These are phyloP conservation scores for Seriola rivoliana DNA, from an alignment of 2,113 vertebrate species.

Conservation along the genomic window DNA sequence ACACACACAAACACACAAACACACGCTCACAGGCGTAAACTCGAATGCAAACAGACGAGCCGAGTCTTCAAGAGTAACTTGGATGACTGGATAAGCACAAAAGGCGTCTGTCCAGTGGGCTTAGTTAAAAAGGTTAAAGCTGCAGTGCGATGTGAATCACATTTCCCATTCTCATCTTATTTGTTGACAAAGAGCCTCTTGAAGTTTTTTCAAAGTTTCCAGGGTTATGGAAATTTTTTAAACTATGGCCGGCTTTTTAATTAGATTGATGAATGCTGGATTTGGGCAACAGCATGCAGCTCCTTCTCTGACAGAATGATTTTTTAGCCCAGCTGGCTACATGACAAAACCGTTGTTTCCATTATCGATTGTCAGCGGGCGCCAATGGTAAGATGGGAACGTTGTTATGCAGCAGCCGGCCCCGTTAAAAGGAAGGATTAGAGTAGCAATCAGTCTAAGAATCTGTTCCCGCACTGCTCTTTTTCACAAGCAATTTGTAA, in stretches of 20 bases:
- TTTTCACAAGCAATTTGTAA: not conserved
- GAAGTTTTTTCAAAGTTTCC: not conserved
- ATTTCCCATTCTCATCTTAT: constrained; percentile 29
- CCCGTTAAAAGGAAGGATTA: constrained; percentile 1
- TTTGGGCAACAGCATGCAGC: not conserved
- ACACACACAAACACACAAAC: constrained; percentile 27
- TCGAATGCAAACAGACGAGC: constrained; percentile 29
- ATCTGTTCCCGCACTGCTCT: not conserved
- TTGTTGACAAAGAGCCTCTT: constrained; percentile 34
- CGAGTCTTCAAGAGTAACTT: constrained; percentile 31
- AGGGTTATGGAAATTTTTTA: not conserved
- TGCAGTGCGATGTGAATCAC: constrained; percentile 11
- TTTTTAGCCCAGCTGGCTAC: not conserved
- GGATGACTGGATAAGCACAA: constrained; percentile 53
- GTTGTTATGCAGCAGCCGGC: not conserved
- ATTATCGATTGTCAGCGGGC: not conserved
- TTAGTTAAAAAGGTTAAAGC: constrained; percentile 46
- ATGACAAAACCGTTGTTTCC: constrained; percentile 1
- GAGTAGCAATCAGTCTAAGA: not conserved
- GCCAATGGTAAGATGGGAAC: constrained; percentile 5
- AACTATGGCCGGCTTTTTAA: not conserved
- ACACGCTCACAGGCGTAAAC: constrained; percentile 34
- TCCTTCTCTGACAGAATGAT: too few species aligned
- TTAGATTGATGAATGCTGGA: not conserved
- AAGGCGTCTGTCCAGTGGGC: constrained; percentile 25